These are phyloP conservation scores for Timema podura DNA, from an alignment of 2,888 invertebrate species.

Conservation along the genomic window DNA sequence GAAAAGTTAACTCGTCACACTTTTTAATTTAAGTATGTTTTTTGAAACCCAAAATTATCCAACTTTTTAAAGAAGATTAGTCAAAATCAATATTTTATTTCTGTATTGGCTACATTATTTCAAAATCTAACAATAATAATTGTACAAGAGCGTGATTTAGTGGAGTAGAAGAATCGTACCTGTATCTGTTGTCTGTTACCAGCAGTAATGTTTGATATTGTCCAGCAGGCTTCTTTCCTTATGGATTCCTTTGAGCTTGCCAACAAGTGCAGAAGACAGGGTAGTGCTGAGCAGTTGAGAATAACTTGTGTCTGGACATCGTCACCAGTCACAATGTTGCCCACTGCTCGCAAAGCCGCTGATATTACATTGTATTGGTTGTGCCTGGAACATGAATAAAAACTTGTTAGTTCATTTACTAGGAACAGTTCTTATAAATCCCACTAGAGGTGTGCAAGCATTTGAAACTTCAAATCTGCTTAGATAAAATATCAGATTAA, in stretches of 20 bases:
- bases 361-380: conserved; percentile 79
- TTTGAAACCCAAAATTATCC: too few species aligned
- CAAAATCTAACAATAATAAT: not conserved
- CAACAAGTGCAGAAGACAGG: conserved; percentile 74
- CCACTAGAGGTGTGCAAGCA: not conserved
- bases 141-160: conserved; percentile 4
- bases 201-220: conserved; percentile 93
- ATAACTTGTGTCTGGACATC: conserved; percentile 95
- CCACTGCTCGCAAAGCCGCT: conserved; percentile 92
- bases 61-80: not conserved
- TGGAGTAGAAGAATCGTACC: conserved; percentile 45
- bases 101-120: not conserved
- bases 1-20: too few species aligned
- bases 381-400: conserved; percentile 55
- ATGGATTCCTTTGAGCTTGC: conserved; percentile 76
- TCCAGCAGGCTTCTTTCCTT: conserved; percentile 96
- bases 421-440: not conserved
- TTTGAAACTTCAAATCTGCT: too few species aligned
- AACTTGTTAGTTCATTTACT: not conserved
- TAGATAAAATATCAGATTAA: too few species aligned
- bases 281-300: conserved; percentile 85
- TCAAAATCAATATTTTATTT: conserved; percentile 12
- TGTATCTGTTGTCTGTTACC: conserved; percentile 93
- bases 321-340: conserved; percentile 96
- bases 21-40: too few species aligned